Percentiles rank a stretch among this genome's conserved stretches.
Conservation (phyloP, 2,113 vertebrate species). For the Phocoena sinus region DNA sequence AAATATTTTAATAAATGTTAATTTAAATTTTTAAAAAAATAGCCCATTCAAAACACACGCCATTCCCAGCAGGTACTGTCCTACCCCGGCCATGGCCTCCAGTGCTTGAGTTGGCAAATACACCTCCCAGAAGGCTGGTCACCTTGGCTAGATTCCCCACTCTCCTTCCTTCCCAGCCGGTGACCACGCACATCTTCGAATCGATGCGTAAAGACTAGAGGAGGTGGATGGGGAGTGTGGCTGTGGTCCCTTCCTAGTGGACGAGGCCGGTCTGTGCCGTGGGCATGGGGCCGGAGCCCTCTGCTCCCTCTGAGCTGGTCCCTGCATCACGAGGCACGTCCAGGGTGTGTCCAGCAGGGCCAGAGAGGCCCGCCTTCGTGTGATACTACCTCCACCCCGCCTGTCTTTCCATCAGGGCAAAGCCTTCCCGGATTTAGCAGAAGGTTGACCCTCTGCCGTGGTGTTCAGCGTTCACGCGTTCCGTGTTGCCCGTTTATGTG, state of each 20-base stretch:
- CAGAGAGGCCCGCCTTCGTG: not conserved
- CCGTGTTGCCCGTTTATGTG: not conserved
- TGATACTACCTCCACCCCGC: not conserved
- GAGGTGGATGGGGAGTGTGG: not conserved
- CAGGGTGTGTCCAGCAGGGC: not conserved
- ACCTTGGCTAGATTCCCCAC: not conserved
- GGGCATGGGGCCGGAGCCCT: not conserved
- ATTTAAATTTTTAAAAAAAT: no score
- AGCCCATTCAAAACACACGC: no score
- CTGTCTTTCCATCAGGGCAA: not conserved
- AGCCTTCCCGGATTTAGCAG: not conserved
- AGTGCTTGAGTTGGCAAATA: no score
- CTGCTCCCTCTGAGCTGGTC: not conserved
- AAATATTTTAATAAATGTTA: no score
- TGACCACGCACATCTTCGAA: not conserved
- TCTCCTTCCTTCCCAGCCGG: not conserved
- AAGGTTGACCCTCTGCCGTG: not conserved
- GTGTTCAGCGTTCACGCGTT: fast-evolving
- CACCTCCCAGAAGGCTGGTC: not conserved
- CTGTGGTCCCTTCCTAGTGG: not conserved
- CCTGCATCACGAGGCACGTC: not conserved
- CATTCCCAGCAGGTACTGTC: not conserved
- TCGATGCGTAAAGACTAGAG: no score
- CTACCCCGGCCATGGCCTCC: no score
- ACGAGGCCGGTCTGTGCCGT: not conserved